Percentiles rank a stretch among this genome's conserved stretches.
Evolutionary conservation across 2,113 vertebrate genomes (phyloP).

Genomic region (Tragelaphus buxtoni): DNA sequence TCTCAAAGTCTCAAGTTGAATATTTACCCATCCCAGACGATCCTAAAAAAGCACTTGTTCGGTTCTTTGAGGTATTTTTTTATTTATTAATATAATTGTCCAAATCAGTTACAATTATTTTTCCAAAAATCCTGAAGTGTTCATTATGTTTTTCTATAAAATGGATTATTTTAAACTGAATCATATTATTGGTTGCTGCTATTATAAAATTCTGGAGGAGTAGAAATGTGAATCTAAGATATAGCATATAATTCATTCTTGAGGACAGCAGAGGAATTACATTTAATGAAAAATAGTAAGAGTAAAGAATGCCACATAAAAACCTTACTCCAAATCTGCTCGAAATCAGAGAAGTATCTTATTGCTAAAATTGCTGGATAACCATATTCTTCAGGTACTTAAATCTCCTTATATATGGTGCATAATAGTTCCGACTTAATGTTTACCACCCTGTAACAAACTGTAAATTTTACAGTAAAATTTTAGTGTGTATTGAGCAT

Average conservation of each 20-base stretch:
- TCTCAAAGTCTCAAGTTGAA: constrained; percentile 82
- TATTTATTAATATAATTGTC: constrained; percentile 38
- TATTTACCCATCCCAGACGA: constrained; percentile 80
- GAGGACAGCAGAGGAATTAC: not conserved
- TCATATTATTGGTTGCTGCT: not conserved
- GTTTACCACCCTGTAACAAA: not conserved
- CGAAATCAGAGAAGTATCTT: not conserved
- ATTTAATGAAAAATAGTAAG: constrained; percentile 24
- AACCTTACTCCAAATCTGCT: not conserved
- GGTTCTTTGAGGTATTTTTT: constrained; percentile 91
- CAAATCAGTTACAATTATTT: not conserved
- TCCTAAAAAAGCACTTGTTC: constrained; percentile 84
- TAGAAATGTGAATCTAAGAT: not conserved
- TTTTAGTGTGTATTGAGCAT: not conserved
- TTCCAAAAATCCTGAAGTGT: not conserved
- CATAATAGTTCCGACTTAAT: not conserved
- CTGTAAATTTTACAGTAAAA: constrained; percentile 18
- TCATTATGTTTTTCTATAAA: constrained; percentile 19
- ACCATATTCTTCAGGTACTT: not conserved
- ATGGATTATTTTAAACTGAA: not conserved
- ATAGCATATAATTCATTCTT: not conserved
- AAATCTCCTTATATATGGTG: not conserved
- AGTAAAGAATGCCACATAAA: not conserved
- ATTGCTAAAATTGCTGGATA: not conserved
- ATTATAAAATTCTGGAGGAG: constrained; percentile 21